A percentile compares a stretch with the other conserved stretches of the same genome.
Conservation (phyloP, 1,140 invertebrate genomes). For the Drosophila murphyi region DNA sequence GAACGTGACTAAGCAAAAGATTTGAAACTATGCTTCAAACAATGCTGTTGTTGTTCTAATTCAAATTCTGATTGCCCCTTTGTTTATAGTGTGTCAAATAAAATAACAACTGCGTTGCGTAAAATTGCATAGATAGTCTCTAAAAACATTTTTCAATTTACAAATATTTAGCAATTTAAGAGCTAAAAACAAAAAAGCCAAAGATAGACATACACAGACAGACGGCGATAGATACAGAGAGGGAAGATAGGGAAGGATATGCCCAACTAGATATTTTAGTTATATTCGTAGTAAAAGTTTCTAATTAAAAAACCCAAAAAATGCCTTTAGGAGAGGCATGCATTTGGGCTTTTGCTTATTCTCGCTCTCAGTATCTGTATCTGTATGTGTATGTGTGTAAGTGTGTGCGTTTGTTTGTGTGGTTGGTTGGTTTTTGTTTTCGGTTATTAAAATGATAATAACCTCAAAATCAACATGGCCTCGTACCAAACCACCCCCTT, state of each 20-base stretch:
- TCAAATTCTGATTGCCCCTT: slow-evolving; percentile 21
- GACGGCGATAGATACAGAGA: not conserved
- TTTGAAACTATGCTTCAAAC: slow-evolving; percentile 26
- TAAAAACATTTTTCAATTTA: slow-evolving; percentile 60
- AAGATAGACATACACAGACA: not conserved
- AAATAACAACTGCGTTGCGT: slow-evolving; percentile 61
- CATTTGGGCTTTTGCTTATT: slow-evolving; percentile 1
- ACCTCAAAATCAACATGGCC: slow-evolving; percentile 69
- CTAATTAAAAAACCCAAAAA: slow-evolving; percentile 64
- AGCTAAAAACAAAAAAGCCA: slow-evolving; percentile 34
- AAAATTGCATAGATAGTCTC: slow-evolving; percentile 29
- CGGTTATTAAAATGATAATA: slow-evolving; percentile 78
- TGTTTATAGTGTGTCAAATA: slow-evolving; percentile 51
- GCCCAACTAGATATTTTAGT: slow-evolving; percentile 52
- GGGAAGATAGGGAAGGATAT: not conserved
- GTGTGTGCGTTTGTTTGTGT: slow-evolving; percentile 6
- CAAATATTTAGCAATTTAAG: slow-evolving; percentile 57
- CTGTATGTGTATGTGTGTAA: no score
- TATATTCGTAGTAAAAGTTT: slow-evolving; percentile 53
- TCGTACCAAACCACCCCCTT: slow-evolving; percentile 22
- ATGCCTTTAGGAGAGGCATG: slow-evolving; percentile 35
- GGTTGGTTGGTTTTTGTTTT: slow-evolving; percentile 56
- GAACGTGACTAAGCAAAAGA: slow-evolving; percentile 60
- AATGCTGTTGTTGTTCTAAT: not conserved
- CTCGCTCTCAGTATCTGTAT: not conserved